phyloP scores from a whole-genome alignment of 2,113 vertebrate genomes.

The Coptodon rendalli region DNA sequence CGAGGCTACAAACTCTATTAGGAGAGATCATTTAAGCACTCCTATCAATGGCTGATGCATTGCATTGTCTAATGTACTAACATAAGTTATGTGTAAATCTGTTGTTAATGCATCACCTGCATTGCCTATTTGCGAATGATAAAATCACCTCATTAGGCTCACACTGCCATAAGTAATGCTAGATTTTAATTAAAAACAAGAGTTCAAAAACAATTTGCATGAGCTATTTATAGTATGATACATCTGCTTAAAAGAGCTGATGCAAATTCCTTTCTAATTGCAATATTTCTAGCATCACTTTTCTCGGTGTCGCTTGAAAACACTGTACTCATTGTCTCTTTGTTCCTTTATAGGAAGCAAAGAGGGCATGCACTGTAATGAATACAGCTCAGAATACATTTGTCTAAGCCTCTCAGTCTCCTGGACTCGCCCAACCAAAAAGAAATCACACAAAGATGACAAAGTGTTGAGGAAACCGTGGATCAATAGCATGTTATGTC shows the following conservation, averaged over 20 bases:
- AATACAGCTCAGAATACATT: constrained; percentile 73
- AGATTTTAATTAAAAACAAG: not conserved
- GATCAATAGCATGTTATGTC: constrained; percentile 80
- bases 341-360: constrained; percentile 47
- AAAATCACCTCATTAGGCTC: constrained; percentile 51
- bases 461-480: constrained; percentile 68
- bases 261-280: constrained; percentile 7
- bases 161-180: constrained; percentile 52
- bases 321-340: constrained; percentile 46
- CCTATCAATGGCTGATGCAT: constrained; percentile 55
- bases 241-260: constrained; percentile 10
- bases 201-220: constrained; percentile 22
- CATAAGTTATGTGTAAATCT: constrained; percentile 57
- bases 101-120: constrained; percentile 57
- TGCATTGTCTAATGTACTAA: constrained; percentile 61
- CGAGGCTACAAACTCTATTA: not conserved
- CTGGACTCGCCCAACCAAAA: constrained; percentile 3
- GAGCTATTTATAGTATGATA: constrained; percentile 2
- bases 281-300: constrained; percentile 27
- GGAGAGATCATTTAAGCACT: constrained; percentile 3
- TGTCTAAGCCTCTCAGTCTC: constrained; percentile 34
- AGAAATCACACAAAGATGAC: constrained; percentile 23
- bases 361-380: constrained; percentile 37
- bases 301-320: constrained; percentile 47
- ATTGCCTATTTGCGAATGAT: constrained; percentile 40